phyloP scores from a whole-genome alignment of 2,797 vertebrate species.

The Halcyon chelicuti region DNA sequence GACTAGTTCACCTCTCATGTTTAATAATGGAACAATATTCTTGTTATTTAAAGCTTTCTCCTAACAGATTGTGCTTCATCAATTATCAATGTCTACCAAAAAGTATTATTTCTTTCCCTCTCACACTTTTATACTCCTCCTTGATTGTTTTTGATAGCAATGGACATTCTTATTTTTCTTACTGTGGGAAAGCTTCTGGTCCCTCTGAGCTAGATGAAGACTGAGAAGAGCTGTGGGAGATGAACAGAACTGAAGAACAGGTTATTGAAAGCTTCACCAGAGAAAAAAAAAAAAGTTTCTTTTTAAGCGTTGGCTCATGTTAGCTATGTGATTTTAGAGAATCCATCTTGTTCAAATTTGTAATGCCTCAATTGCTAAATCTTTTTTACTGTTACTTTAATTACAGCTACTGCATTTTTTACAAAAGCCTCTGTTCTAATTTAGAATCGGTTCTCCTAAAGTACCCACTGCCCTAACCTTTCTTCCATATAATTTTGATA shows the following conservation, averaged over 20 bases:
- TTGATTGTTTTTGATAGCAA: background rate
- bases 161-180: background rate
- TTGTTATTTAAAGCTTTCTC: background rate
- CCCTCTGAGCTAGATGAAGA: background rate
- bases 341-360: background rate
- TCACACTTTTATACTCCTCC: background rate
- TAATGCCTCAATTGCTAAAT: background rate
- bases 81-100: background rate
- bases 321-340: background rate
- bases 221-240: background rate
- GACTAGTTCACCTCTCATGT: no score
- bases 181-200: background rate
- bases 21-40: no score
- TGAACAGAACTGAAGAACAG: background rate
- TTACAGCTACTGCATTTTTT: background rate
- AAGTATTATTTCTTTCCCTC: background rate
- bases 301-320: background rate
- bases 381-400: background rate
- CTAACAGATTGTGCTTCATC: background rate
- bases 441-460: background rate
- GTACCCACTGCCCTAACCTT: background rate
- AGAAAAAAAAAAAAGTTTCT: background rate
- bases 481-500: background rate
- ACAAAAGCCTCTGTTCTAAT: background rate
- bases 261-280: background rate